Percentiles rank a stretch among this genome's conserved stretches.
Evolutionary conservation across 2,113 vertebrate species (phyloP).

Genomic region (Microcebus jonahi): DNA sequence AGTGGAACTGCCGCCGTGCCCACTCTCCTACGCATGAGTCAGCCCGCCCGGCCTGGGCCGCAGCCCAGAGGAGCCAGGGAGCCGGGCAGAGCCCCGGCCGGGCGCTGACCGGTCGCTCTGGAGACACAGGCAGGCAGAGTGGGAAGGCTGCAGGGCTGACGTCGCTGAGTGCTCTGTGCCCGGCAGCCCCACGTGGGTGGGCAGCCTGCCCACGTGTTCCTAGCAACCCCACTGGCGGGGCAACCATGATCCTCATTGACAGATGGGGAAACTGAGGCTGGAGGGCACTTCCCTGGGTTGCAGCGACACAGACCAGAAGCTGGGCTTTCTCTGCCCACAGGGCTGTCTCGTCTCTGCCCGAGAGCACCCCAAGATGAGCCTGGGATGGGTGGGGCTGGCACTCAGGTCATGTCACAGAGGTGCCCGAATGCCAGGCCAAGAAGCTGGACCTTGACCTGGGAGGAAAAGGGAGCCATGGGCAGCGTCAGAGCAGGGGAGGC

Average conservation of each 20-base stretch:
- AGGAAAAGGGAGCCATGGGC: neutral
- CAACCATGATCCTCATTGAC: neutral
- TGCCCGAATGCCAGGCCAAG: neutral
- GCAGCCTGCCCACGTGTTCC: neutral
- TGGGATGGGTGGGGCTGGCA: neutral
- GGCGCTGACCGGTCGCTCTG: neutral
- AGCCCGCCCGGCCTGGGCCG: neutral
- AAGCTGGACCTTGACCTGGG: neutral
- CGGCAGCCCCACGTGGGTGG: neutral
- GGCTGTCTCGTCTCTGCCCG: neutral
- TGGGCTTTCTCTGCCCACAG: neutral
- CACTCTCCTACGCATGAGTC: slow-evolving; percentile 58
- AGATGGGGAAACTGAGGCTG: neutral
- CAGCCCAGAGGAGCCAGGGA: neutral
- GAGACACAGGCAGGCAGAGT: neutral
- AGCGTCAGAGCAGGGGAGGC: neutral
- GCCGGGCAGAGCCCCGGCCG: neutral
- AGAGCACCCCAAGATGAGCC: neutral
- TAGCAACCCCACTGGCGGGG: neutral
- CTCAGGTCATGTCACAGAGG: neutral
- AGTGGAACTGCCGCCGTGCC: slow-evolving; percentile 57
- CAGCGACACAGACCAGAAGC: neutral
- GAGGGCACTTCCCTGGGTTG: accelerated
- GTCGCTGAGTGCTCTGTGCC: accelerated
- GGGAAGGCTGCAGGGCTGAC: neutral